Evolutionary conservation across 30 jellyfish, hydroid and myxozoan species (phyloP), one percentile per base, ranked within the genome.

Genomic region (Catostylus mosaicus): DNA sequence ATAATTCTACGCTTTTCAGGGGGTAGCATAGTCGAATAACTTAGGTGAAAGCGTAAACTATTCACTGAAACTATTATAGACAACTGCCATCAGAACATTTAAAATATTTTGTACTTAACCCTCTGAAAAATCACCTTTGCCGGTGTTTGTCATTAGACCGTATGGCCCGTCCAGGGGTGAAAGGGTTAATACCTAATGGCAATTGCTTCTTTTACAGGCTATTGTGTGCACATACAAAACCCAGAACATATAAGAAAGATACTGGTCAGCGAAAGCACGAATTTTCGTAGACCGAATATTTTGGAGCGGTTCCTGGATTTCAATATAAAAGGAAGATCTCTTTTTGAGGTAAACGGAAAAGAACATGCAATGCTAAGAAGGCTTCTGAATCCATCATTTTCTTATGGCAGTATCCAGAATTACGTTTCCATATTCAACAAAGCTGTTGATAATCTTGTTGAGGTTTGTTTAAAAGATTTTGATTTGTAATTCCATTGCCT

Each of bases 331-430:
- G 88, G 70, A 36, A 54, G 19, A 24, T 31, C 48, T n/a, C 70
- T 77, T 1, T 77, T 77, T 32, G 23, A 9, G 2, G 36, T 74
- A 14, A 33, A 59, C 24, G 78, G 78, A 3, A 77, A 77, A 32
- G 51, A 20, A 48, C 88, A 77, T 61, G 78, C 88, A 16, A 6
- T 36, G 88, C 88, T 57, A 10, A 59, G 88, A 43, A 35, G 40
- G 30, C 47, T 77, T 33, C 73, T 77, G 68, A 77, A 77, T 46
- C 88, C 88, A 1, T 56, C 79, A 5, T 77, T 77, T 40, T 77
- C 88, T 9, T 40, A 57, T 61, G 88, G 78, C 18, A 77, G 73
- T 35, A 62, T 77, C 12, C 88, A 77, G 30, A 61, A 37, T n/a
- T 77, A 23, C 70, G 24, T 77, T 61, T 79, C 78, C 24, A 26